These are phyloP conservation scores for Drosophila flavopinicola DNA, from an alignment of 2,888 invertebrate genomes.

Conservation along the genomic window DNA sequence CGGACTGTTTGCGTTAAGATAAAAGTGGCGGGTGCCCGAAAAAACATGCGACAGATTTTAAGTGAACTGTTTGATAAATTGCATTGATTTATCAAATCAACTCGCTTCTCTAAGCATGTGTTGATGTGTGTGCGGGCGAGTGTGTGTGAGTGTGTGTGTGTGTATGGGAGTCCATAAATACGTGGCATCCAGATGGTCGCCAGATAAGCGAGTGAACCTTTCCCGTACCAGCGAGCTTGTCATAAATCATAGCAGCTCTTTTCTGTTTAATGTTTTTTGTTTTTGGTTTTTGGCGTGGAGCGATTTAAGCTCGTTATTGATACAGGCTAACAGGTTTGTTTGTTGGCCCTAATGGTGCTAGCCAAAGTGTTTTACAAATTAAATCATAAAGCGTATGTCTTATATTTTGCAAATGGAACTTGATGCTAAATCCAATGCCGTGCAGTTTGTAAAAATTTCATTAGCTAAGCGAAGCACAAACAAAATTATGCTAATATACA, in stretches of 20 bases:
- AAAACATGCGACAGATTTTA: slow-evolving; percentile 64
- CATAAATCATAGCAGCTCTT: slow-evolving; percentile 66
- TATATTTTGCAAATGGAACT: slow-evolving; percentile 4
- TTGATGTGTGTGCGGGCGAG: slow-evolving; percentile 3
- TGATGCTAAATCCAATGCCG: slow-evolving; percentile 30
- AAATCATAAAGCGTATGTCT: slow-evolving; percentile 1
- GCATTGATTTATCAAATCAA: slow-evolving; percentile 75
- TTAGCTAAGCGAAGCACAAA: slow-evolving; percentile 68
- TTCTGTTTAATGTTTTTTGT: slow-evolving; percentile 4
- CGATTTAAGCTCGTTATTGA: slow-evolving; percentile 67
- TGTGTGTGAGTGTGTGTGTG: background rate
- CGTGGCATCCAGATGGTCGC: slow-evolving; percentile 66
- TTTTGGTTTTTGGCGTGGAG: slow-evolving; percentile 16
- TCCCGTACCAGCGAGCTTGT: slow-evolving; percentile 32
- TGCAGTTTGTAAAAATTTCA: slow-evolving; percentile 61
- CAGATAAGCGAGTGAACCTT: slow-evolving; percentile 54
- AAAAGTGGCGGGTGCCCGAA: slow-evolving; percentile 47
- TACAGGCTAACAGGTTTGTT: slow-evolving; percentile 71
- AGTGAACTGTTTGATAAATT: slow-evolving; percentile 75
- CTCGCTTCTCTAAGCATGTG: slow-evolving; percentile 26
- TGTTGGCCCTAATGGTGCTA: slow-evolving; percentile 47
- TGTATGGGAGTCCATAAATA: slow-evolving; percentile 51
- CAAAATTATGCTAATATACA: slow-evolving; percentile 33
- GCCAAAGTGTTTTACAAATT: slow-evolving; percentile 16
- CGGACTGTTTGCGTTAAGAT: slow-evolving; percentile 62